Conservation (phyloP, 2,888 invertebrate species). For the Hymenopus coronatus region DNA sequence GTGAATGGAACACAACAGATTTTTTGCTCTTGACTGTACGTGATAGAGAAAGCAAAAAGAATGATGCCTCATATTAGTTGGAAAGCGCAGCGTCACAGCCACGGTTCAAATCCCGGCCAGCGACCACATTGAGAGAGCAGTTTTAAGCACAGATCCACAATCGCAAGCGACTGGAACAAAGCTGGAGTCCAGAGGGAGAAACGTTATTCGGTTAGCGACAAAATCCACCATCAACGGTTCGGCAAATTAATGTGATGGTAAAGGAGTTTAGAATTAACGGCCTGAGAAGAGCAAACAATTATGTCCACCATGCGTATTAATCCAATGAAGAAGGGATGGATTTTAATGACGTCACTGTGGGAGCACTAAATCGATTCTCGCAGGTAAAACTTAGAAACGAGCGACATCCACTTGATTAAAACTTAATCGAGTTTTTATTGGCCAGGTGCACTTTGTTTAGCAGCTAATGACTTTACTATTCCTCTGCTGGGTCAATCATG, state of each 20-base stretch:
- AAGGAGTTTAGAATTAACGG: background rate
- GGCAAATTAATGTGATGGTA: background rate
- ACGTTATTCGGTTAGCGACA: background rate
- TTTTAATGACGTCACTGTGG: background rate
- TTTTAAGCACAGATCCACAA: background rate
- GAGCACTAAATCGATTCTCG: background rate
- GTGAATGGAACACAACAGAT: no score
- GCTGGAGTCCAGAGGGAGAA: background rate
- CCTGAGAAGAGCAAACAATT: background rate
- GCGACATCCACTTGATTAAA: background rate
- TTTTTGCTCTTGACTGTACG: no score
- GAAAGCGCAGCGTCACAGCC: no score
- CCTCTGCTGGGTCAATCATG: background rate
- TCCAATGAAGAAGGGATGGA: background rate
- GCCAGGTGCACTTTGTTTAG: background rate
- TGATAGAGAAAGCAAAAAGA: no score
- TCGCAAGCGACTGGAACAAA: no score
- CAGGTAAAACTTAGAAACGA: background rate
- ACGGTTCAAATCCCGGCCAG: no score
- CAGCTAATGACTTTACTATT: background rate
- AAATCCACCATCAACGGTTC: background rate
- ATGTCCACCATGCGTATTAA: background rate
- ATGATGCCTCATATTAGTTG: no score
- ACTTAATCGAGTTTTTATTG: background rate
- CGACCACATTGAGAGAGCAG: no score